phyloP scores from a whole-genome alignment of 2,113 vertebrate genomes.

The Engraulis encrasicolus region DNA sequence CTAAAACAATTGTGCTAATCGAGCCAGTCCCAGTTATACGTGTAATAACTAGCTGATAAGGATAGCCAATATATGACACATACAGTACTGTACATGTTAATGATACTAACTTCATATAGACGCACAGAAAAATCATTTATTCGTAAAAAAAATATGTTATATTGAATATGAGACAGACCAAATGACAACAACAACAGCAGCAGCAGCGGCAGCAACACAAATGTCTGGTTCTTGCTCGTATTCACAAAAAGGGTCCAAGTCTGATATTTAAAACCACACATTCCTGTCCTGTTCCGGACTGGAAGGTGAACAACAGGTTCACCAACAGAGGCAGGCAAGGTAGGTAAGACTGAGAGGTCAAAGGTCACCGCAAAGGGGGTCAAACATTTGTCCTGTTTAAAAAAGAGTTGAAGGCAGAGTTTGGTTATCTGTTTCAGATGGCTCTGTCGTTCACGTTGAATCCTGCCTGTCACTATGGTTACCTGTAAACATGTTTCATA shows the following conservation, averaged over 20 bases:
- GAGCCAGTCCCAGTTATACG: constrained; percentile 74
- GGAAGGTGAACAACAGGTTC: constrained; percentile 70
- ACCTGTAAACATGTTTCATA: constrained; percentile 89
- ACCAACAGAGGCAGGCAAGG: constrained; percentile 67
- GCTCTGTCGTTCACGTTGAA: constrained; percentile 76
- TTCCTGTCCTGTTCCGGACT: constrained; percentile 73
- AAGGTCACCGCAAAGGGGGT: neutral
- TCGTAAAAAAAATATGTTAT: constrained; percentile 45
- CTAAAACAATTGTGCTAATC: constrained; percentile 83
- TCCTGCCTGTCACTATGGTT: constrained; percentile 83
- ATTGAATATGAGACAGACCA: constrained; percentile 85
- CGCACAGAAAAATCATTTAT: constrained; percentile 57
- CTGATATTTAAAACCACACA: constrained; percentile 73
- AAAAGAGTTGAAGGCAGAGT: constrained; percentile 84
- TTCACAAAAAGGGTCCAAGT: constrained; percentile 81
- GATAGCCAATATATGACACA: constrained; percentile 45
- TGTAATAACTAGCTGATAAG: constrained; percentile 63
- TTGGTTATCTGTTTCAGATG: constrained; percentile 74
- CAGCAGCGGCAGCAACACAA: no score
- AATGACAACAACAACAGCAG: no score
- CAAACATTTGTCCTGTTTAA: constrained; percentile 46
- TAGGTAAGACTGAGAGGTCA: constrained; percentile 38
- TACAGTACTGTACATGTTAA: constrained; percentile 46
- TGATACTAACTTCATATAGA: constrained; percentile 56
- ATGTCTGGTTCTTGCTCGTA: constrained; percentile 74